These are phyloP conservation scores for Trinorchestia longiramus DNA, from an alignment of 1,140 invertebrate genomes.

Conservation along the genomic window DNA sequence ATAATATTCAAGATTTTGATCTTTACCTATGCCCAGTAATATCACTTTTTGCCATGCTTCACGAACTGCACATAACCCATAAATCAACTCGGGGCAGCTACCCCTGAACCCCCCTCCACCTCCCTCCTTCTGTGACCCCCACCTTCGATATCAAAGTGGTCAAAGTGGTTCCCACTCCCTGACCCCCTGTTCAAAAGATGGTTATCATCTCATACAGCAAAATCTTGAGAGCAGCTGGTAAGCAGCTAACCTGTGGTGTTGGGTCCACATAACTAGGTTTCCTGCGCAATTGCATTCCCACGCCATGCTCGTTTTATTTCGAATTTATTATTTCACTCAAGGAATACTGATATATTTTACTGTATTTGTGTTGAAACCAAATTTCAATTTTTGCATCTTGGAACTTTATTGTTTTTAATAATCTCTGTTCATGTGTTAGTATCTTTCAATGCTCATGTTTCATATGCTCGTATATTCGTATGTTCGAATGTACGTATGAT, in stretches of 20 bases:
- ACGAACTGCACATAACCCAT: not conserved
- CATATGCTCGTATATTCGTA: too few species aligned
- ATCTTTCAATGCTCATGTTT: too few species aligned
- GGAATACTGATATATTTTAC: too few species aligned
- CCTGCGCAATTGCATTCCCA: not conserved
- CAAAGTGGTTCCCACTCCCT: too few species aligned
- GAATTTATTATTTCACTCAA: too few species aligned
- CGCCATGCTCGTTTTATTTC: not conserved
- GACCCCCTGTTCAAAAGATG: not conserved
- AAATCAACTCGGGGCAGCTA: not conserved
- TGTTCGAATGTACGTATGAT: too few species aligned
- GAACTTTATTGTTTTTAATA: too few species aligned
- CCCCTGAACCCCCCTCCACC: not conserved
- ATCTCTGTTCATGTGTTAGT: too few species aligned
- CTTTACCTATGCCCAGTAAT: not conserved
- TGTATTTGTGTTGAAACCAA: too few species aligned
- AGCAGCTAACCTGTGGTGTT: not conserved
- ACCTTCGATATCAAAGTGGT: too few species aligned
- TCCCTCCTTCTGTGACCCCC: too few species aligned
- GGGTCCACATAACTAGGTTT: not conserved
- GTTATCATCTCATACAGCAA: not conserved
- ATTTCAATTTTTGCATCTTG: too few species aligned
- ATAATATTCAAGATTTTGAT: constrained; percentile 2
- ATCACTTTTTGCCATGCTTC: not conserved
- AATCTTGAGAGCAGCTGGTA: not conserved